These are phyloP conservation scores for Malurus melanocephalus DNA, from an alignment of 2,113 vertebrate species.

Conservation along the genomic window DNA sequence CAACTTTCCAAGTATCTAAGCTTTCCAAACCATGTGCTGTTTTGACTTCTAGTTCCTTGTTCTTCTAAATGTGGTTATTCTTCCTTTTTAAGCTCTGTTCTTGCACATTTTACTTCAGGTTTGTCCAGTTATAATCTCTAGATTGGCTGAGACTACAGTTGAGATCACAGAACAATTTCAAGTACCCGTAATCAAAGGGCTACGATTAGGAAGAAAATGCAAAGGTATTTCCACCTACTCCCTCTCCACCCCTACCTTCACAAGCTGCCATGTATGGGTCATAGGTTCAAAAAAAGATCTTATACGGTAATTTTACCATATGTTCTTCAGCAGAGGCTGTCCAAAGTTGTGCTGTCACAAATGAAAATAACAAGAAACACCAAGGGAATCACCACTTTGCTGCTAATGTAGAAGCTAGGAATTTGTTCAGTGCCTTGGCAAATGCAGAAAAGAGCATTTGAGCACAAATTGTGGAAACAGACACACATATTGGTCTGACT, in stretches of 20 bases:
- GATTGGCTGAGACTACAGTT: neutral
- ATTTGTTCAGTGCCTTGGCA: neutral
- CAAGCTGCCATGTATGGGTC: rapidly evolving
- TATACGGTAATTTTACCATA: neutral
- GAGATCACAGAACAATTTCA: neutral
- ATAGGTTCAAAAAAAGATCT: neutral
- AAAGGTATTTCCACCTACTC: neutral
- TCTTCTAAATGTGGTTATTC: neutral
- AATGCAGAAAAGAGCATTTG: neutral
- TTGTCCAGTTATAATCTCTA: neutral
- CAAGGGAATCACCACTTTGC: neutral
- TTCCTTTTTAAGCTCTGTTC: neutral
- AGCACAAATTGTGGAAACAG: neutral
- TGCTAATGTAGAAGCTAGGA: neutral
- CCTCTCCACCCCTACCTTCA: neutral
- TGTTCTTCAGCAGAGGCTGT: neutral
- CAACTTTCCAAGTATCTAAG: neutral
- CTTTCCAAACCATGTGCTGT: neutral
- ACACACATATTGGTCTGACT: neutral
- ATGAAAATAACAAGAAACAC: neutral
- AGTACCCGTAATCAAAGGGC: neutral
- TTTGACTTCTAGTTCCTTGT: neutral
- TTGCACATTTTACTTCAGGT: neutral
- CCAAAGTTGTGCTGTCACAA: neutral
- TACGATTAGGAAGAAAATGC: neutral